Percentiles rank a stretch among this genome's conserved stretches.
phyloP scores from a whole-genome alignment of 2,797 vertebrate genomes.

The Arnoldichthys spilopterus region DNA sequence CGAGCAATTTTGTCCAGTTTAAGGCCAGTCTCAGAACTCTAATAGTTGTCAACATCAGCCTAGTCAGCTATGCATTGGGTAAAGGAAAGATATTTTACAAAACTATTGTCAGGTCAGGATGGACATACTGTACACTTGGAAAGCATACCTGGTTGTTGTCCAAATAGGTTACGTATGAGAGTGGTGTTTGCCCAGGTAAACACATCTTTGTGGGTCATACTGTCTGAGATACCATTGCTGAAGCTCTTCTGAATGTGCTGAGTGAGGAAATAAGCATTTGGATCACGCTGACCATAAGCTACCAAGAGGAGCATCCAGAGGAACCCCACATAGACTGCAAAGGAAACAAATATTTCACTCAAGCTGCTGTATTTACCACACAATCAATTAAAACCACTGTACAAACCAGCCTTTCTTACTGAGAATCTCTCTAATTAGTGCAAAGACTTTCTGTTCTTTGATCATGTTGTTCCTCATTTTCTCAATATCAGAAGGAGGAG shows the following conservation, averaged over 20 bases:
- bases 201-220: constrained; percentile 85
- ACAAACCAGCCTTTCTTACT: constrained; percentile 69
- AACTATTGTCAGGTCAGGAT: too few relatives aligned
- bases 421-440: constrained; percentile 89
- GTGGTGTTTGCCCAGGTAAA: constrained; percentile 89
- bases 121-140: not conserved
- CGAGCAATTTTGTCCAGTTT: too few relatives aligned
- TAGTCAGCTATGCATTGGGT: too few relatives aligned
- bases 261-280: constrained; percentile 88
- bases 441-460: constrained; percentile 92
- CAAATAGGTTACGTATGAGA: constrained; percentile 86
- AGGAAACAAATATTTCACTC: constrained; percentile 44
- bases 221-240: constrained; percentile 77
- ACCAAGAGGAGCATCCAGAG: constrained; percentile 94
- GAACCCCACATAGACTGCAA: constrained; percentile 89
- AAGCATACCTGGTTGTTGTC: constrained; percentile 82
- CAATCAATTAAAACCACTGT: not conserved
- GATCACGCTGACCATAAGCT: constrained; percentile 92
- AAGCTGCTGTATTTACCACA: not conserved
- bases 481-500: constrained; percentile 84
- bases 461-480: constrained; percentile 85
- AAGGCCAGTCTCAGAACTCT: too few relatives aligned
- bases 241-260: constrained; percentile 91
- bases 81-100: too few relatives aligned
- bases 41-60: too few relatives aligned